Base-by-base conservation (phyloP, 2,113 vertebrate species). In the Labeo rohita region DNA sequence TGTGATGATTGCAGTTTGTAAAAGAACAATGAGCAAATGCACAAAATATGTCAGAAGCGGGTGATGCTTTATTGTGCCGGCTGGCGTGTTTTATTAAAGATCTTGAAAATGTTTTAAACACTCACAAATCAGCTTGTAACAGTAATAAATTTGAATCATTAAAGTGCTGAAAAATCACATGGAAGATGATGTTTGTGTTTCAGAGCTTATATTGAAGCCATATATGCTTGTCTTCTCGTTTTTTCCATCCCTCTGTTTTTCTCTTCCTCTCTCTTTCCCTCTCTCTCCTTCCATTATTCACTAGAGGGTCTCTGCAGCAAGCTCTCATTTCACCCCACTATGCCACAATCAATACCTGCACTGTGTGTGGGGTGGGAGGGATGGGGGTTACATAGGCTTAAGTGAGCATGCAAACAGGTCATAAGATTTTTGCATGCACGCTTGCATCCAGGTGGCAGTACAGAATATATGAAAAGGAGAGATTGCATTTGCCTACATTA, bases 291-390 rank as follows among this genome's bases (percentile, higher is more conserved):
- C 66, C 68, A 74, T 72, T 84, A 84, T 84, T 84, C 68, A 36
- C 50, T 21, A 70, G 83, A 43, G 63, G 56, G 43, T 63, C 28
- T 65, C 54, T 63, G 56, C 83, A 61, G 36, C 72, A 63, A 80
- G 70, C 83, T 76, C 59, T 75, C 45, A 72, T 80, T 80, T 86
- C 65, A 47, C 36, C 77, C 85, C 36, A 61, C 49, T 36, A 80
- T 65, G n/a, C 39, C 50, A 47, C 50, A 59, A 73, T 80, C 85
- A 80, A 80, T 63, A 75, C 85, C 49, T 81, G 61, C 45, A 76
- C n/a, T 77, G 49, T 82, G 28, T 63, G 80, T 76, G 68, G 23
- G 74, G 63, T n/a, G 63, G 47, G 49, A n/a, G 15, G 50, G 34
- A 39, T 39, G 5, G 9, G 47, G 9, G 43, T 21, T 34, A 16